These are phyloP conservation scores for Margarornis squamiger DNA, from an alignment of 2,797 vertebrate genomes.

Conservation along the genomic window DNA sequence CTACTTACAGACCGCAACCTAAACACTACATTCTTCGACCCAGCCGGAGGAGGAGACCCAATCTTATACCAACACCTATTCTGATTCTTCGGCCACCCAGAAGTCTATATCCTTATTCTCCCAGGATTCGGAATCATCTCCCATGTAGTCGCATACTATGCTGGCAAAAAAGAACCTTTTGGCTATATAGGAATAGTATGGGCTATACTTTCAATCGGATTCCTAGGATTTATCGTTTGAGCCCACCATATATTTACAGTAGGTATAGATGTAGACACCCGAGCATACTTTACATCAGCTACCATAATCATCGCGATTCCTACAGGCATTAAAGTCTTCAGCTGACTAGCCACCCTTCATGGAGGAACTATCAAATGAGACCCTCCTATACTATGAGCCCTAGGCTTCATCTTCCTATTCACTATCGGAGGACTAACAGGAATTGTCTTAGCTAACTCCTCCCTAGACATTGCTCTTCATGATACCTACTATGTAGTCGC, in stretches of 20 bases:
- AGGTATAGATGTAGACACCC: conserved; percentile 1
- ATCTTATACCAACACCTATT: background rate
- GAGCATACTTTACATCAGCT: conserved; percentile 58
- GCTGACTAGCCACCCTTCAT: background rate
- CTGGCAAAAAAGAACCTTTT: background rate
- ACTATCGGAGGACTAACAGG: conserved; percentile 19
- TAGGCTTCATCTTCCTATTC: conserved; percentile 58
- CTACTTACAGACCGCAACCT: background rate
- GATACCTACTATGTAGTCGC: background rate
- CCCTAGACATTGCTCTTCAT: fast-evolving
- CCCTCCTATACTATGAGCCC: background rate
- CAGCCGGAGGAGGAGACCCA: background rate
- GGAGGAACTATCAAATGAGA: conserved; percentile 53
- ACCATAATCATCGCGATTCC: conserved; percentile 68
- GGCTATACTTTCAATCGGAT: background rate
- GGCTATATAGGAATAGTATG: background rate
- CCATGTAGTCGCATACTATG: background rate
- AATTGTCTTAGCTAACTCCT: conserved; percentile 10
- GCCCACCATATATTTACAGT: conserved; percentile 41
- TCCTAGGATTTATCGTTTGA: background rate
- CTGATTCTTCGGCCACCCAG: conserved; percentile 51
- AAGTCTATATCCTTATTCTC: background rate
- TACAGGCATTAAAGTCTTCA: conserved; percentile 56
- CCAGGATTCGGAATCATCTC: conserved; percentile 35
- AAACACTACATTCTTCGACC: conserved; percentile 39